Conservation (phyloP, 1,140 invertebrate species). For the Cryptotermes secundus region DNA sequence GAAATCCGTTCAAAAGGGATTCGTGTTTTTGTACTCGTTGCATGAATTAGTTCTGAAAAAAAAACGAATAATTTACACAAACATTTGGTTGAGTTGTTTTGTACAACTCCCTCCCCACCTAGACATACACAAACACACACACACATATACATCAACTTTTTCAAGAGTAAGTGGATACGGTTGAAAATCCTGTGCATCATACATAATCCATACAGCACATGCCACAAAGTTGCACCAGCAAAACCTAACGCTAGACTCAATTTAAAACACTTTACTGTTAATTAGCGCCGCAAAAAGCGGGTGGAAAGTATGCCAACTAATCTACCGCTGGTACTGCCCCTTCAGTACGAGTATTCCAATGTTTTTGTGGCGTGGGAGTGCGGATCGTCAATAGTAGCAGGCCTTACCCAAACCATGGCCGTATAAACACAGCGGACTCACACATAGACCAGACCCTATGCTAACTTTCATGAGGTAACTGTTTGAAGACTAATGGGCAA, state of each 20-base stretch:
- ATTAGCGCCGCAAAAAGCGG: constrained; percentile 4
- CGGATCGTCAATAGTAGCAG: neutral
- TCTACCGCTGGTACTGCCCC: constrained; percentile 2
- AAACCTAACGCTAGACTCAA: constrained; percentile 1
- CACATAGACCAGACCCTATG: neutral
- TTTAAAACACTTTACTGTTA: constrained; percentile 20
- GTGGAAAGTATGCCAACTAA: constrained; percentile 16
- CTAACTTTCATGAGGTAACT: neutral
- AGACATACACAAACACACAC: no score
- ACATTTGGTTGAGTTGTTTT: neutral
- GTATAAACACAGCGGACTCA: neutral
- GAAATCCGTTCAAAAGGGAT: neutral
- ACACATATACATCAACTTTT: no score
- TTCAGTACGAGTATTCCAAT: neutral
- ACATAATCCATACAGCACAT: constrained; percentile 1
- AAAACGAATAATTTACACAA: neutral
- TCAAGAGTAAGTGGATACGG: neutral
- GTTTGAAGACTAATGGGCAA: neutral
- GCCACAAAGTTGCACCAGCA: constrained; percentile 3
- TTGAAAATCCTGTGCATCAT: neutral
- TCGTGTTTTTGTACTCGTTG: neutral
- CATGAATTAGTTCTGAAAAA: neutral
- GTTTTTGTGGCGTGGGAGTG: neutral
- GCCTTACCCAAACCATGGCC: neutral
- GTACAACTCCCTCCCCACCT: no score